Evolutionary conservation across 1,140 invertebrate species (phyloP).

Genomic region (Copidosoma floridanum): DNA sequence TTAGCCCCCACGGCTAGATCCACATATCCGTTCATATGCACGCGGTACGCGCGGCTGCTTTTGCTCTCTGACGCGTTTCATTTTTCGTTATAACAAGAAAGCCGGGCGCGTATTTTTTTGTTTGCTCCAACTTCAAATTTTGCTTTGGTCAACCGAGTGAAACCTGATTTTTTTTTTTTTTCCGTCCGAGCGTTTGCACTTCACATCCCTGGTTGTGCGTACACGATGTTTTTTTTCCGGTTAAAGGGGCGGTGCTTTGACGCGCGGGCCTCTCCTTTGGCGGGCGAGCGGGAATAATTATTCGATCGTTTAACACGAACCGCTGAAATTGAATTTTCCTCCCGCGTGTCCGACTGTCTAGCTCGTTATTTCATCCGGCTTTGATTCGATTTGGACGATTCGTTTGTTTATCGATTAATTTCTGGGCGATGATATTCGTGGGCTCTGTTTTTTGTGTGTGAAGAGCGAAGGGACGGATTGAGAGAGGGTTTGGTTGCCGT

Average conservation of each 20-base stretch:
- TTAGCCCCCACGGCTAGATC: not conserved
- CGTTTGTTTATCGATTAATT: slow-evolving; percentile 22
- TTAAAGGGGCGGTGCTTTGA: not conserved
- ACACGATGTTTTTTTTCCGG: not conserved
- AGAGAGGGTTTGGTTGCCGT: too few species aligned
- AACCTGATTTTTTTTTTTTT: not conserved
- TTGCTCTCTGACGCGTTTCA: slow-evolving; percentile 10
- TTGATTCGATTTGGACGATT: slow-evolving; percentile 12
- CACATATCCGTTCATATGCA: not conserved
- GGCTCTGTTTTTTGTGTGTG: too few species aligned
- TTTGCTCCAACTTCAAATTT: too few species aligned
- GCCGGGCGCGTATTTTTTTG: not conserved
- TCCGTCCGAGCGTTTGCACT: too few species aligned
- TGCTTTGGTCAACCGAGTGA: not conserved
- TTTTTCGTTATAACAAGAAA: slow-evolving; percentile 2
- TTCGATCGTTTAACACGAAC: not conserved
- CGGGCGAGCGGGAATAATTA: not conserved
- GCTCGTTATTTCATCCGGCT: too few species aligned
- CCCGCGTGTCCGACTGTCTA: too few species aligned
- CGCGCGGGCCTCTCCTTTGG: not conserved
- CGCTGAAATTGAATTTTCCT: slow-evolving; percentile 7
- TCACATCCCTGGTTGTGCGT: too few species aligned
- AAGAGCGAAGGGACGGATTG: too few species aligned
- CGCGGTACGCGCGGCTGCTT: not conserved
- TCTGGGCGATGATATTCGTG: not conserved